Evolutionary conservation across 2,113 vertebrate species (phyloP).

Genomic region (Mastomys natalensis): DNA sequence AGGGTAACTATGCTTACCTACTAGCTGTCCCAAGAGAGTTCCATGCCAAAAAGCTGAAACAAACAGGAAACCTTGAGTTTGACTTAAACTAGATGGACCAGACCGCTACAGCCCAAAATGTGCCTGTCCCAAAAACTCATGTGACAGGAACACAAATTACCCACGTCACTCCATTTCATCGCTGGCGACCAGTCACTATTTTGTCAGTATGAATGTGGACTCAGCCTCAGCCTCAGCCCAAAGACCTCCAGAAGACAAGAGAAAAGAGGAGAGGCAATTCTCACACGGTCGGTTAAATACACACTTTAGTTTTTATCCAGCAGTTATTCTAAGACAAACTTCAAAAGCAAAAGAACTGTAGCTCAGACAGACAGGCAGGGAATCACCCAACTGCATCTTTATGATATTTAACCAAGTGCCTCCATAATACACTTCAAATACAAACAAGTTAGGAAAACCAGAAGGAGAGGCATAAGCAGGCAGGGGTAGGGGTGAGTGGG

Average conservation of each 20-base stretch:
- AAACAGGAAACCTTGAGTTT: conserved; percentile 43
- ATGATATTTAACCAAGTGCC: conserved; percentile 12
- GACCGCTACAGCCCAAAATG: conserved; percentile 2
- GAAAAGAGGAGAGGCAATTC: neutral
- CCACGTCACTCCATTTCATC: neutral
- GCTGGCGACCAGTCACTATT: neutral
- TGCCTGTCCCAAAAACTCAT: conserved; percentile 55
- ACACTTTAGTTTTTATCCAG: conserved; percentile 24
- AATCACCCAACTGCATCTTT: neutral
- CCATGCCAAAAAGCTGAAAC: conserved; percentile 38
- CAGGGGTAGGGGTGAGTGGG: neutral
- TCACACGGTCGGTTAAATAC: conserved; percentile 9
- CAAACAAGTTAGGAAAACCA: conserved; percentile 41
- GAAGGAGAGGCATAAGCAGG: neutral
- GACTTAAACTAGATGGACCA: conserved; percentile 44
- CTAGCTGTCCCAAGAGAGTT: conserved; percentile 68
- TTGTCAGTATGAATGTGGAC: conserved; percentile 7
- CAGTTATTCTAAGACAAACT: conserved; percentile 41
- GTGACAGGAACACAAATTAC: conserved; percentile 39
- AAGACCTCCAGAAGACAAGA: conserved; percentile 38
- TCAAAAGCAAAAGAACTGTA: conserved; percentile 7
- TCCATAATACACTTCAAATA: neutral
- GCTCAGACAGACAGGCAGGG: conserved; percentile 29
- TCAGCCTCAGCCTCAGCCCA: conserved; percentile 41
- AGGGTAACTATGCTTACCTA: conserved; percentile 57